Evolutionary conservation across 2,797 vertebrate species (phyloP), one percentile per base, ranked within the genome.

Genomic region (Hydrophis major): DNA sequence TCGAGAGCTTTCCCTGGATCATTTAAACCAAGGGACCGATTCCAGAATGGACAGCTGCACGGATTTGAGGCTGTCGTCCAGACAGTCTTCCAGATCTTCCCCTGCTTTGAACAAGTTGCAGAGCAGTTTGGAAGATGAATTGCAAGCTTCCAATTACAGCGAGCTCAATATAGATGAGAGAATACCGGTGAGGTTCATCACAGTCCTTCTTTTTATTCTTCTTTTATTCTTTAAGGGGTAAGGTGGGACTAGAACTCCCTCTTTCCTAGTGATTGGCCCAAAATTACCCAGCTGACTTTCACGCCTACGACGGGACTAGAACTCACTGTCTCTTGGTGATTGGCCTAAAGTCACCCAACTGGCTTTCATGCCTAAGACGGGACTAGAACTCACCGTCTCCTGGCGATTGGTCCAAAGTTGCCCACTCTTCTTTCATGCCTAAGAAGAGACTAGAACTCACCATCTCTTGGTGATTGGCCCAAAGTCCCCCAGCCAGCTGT

Each of bases 101-200:
- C 61, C 95, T 57, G 87, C 57, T 93, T 89, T 95, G 14, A 55
- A 97, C 0, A 97, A 96, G 2, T 97, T 97, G 50, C 96, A 97
- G n/a, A 95, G 97, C 91, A 97, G 96, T 86, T 95, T 98, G 1
- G 98, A 98, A 90, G 91, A 96, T 98, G 0, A 96, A 91, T 93
- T 91, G 27, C 94, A 96, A 2, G 97, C 97, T 7, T 95, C 95
- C 18, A 89, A 94, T 61, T 96, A 92, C n/a, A 92, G 96, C 69
- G 98, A 98, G 93, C 87, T 99, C 37, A 98, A 98, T 95, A 98
- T 99, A 69, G 98, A 99, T 53, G 98, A 99, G 50, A 98, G 98
- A 93, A 99, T 99, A 88, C 98, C 98, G 42, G 99, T 99, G 97
- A 98, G 96, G 96, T 2, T 2, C 61, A 22, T 59, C 8, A 1